Evolutionary conservation across 1,140 invertebrate species (phyloP).

Genomic region (Listronotus oregonensis): DNA sequence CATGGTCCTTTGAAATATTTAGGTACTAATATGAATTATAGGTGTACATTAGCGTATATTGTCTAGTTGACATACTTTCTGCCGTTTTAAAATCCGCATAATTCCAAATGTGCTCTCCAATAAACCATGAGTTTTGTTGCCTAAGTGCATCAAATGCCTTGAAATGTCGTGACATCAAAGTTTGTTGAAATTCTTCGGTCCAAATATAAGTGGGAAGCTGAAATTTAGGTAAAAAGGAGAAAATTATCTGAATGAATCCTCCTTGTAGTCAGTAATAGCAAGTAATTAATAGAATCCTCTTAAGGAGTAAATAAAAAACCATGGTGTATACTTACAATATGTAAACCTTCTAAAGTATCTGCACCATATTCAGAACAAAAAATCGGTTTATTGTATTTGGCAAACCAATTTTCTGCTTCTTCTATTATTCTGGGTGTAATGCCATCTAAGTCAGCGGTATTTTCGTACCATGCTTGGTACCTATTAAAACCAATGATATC

Average conservation of each 20-base stretch:
- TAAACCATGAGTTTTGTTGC: constrained; percentile 71
- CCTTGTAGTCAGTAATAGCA: no score
- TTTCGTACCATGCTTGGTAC: constrained; percentile 87
- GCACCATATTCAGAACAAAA: constrained; percentile 94
- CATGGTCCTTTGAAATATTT: no score
- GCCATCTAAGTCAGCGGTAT: constrained; percentile 63
- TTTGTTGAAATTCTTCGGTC: constrained; percentile 91
- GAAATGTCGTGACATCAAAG: constrained; percentile 82
- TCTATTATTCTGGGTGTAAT: constrained; percentile 69
- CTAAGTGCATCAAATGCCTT: constrained; percentile 85
- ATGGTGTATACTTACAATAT: constrained; percentile 56
- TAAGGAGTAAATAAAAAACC: no score
- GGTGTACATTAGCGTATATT: not conserved
- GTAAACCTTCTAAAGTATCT: constrained; percentile 86
- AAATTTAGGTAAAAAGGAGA: not conserved
- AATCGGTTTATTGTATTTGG: constrained; percentile 84
- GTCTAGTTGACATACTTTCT: constrained; percentile 41
- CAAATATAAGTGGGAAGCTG: constrained; percentile 83
- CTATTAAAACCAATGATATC: constrained; percentile 93
- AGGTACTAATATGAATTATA: no score
- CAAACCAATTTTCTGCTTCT: constrained; percentile 79
- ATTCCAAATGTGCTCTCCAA: constrained; percentile 97
- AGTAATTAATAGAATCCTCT: no score
- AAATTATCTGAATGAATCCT: no score
- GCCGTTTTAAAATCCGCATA: constrained; percentile 86